These are phyloP conservation scores for Sardina pilchardus DNA, from an alignment of 2,113 vertebrate species.

Conservation along the genomic window DNA sequence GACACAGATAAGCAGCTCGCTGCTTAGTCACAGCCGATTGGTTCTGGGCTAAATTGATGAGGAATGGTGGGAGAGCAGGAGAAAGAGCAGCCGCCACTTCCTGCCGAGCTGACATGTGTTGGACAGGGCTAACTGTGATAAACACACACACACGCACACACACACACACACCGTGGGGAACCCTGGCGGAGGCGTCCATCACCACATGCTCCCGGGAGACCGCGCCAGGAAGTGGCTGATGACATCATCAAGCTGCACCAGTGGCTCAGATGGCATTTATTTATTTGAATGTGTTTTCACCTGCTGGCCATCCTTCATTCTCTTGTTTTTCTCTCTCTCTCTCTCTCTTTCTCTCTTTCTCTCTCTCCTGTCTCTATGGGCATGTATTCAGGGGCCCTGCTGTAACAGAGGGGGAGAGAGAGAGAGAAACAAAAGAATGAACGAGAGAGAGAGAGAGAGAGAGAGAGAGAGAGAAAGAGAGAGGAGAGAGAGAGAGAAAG, in stretches of 20 bases:
- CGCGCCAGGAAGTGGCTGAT: conserved; percentile 23
- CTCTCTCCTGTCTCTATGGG: not conserved
- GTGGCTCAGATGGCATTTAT: conserved; percentile 40
- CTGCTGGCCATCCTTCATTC: not conserved
- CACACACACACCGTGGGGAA: conserved; percentile 31
- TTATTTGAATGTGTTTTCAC: conserved; percentile 33
- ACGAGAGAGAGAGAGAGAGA: no score
- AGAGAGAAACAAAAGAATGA: not conserved
- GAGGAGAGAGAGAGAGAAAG: not conserved
- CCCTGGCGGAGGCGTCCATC: conserved; percentile 24
- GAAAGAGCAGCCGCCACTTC: conserved; percentile 26
- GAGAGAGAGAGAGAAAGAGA: conserved; percentile 13
- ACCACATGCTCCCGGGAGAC: conserved; percentile 32
- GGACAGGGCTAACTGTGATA: conserved; percentile 49
- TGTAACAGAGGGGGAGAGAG: not conserved
- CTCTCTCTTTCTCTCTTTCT: not conserved
- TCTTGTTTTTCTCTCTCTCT: not conserved
- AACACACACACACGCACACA: conserved; percentile 26
- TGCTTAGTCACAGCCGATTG: conserved; percentile 35
- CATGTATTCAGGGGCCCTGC: not conserved
- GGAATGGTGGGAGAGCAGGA: conserved; percentile 27
- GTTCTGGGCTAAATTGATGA: conserved; percentile 36
- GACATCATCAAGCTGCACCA: conserved; percentile 49
- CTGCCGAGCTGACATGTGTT: conserved; percentile 40
- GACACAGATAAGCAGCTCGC: not conserved